Base-by-base conservation (phyloP, 2,888 invertebrate genomes). In the Unio delphinus region DNA sequence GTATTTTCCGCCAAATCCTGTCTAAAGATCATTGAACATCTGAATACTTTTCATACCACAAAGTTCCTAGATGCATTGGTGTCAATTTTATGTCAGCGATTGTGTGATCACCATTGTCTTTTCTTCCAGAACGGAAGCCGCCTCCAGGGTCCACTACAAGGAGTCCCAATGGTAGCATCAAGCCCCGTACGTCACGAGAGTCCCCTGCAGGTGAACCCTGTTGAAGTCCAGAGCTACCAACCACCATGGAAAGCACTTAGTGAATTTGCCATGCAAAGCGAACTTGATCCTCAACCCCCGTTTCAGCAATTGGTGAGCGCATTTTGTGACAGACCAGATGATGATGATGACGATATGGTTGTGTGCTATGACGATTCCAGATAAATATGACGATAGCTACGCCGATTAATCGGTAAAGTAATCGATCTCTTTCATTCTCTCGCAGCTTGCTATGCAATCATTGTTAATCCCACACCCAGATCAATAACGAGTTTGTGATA, bases 151-250 rank as follows among this genome's bases (percentile, higher is more conserved):
- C 92, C 97, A 95, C 84, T 95, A 95, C 97, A 98, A 89, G 97
- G 97, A 73, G 97, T 99, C 82, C 98, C 99, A 28, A 95, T 99
- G 94, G 96, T 99, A 75, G 99, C 99, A 61, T 95, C 96, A 61
- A 96, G 97, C 81, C 92, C 92, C 3, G 91, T 92, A 3, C 89
- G 91, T 17, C 91, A 92, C 82, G 91, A 90, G 81, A 85, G 86
- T 59, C 84, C 83, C 76, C 80, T 89, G 80, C 87, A 87, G 76
- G 83, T 83, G 20, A 87, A 95, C 87, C 94, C 95, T 57, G 92
- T 98, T 72, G 98, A 98, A 91, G 94, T 95, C 55, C 94, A 94
- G 84, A 96, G 97, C 79, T 99, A 97, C 92, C 97, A 98, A 91
- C 97, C 97, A 68, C 84, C 89, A 59, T 98, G 98, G 98, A 97